Evolutionary conservation across 2,888 invertebrate genomes (phyloP), one percentile per base, ranked within the genome.

Genomic region (Hirtodrosophila confusa): DNA sequence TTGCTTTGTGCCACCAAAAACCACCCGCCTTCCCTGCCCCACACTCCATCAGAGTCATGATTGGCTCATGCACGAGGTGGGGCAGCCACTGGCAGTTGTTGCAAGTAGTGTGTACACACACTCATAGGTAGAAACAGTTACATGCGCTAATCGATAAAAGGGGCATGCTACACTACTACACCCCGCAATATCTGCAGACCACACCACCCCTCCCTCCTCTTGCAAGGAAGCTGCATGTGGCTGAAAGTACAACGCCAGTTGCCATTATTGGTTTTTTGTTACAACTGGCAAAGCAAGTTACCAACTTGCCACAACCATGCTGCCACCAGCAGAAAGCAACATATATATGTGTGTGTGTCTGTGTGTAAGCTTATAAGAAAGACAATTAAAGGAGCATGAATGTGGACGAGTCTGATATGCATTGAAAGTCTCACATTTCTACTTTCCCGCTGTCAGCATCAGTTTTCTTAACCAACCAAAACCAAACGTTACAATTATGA

Each of bases 131-230:
- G 27, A 27, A 69, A 72, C 69, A 65, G 75, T 77, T 72, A 72
- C 79, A 75, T 53, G 66, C 68, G 75, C 79, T 72, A 84, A 83
- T 83, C 82, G 80, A 83, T 83, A 84, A 66, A 53, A 17, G 60
- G 63, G 61, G 35, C 41, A 35, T 3, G 11, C 10, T 6, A n/a
- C 3, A 4, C 10, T 17, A n/a, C n/a, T 1, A 17, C 7, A 7
- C 41, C 10, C 43, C 23, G 17, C 17, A 17, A 17, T 17, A 17
- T 1, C 17, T 17, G 17, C 17, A 31, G 10, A 27, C 33, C 11
- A 5, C 17, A 6, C 3, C 10, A 17, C 35, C 24, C 44, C 10
- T 1, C 1, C 31, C 6, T 11, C 23, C 11, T 23, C 27, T n/a
- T 29, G 12, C 17, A 64, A 69, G 65, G 67, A 62, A 49, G 71